A percentile compares a stretch with the other conserved stretches of the same genome.
Conservation (phyloP, 1,140 invertebrate species). For the Conus betulinus region DNA sequence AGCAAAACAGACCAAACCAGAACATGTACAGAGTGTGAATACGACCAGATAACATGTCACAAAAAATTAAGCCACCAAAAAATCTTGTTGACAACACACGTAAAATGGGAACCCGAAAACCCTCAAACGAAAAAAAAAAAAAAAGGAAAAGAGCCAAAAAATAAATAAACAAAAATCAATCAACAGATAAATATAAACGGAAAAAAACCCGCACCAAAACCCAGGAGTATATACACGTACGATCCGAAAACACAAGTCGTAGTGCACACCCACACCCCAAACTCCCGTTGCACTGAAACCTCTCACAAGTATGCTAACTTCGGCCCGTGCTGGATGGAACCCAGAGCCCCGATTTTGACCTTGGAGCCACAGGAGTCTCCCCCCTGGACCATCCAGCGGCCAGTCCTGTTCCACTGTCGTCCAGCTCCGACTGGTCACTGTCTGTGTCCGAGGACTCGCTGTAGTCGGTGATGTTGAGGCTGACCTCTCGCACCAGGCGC, state of each 20-base stretch:
- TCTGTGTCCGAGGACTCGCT: constrained; percentile 30
- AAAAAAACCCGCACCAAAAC: too few species aligned
- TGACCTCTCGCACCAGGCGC: constrained; percentile 20
- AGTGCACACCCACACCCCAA: not conserved
- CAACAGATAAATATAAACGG: too few species aligned
- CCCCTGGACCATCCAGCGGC: not conserved
- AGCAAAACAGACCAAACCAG: too few species aligned
- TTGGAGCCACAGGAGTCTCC: not conserved
- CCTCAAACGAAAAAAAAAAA: too few species aligned
- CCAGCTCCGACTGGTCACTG: not conserved
- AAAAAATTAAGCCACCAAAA: too few species aligned
- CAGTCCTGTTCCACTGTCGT: constrained; percentile 17
- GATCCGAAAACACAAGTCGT: not conserved
- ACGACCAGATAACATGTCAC: too few species aligned
- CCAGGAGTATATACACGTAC: not conserved
- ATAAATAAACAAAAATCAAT: too few species aligned
- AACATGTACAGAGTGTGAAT: too few species aligned
- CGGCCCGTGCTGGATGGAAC: not conserved
- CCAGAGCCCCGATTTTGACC: not conserved
- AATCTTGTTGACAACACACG: too few species aligned
- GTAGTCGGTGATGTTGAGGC: constrained; percentile 28
- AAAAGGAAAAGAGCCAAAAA: too few species aligned
- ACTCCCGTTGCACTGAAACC: not conserved
- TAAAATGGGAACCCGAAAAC: too few species aligned
- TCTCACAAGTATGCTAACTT: not conserved